Percentiles rank a stretch among this genome's conserved stretches.
These are phyloP conservation scores for Uropsilus gracilis DNA, from an alignment of 2,113 vertebrate genomes.

Conservation along the genomic window DNA sequence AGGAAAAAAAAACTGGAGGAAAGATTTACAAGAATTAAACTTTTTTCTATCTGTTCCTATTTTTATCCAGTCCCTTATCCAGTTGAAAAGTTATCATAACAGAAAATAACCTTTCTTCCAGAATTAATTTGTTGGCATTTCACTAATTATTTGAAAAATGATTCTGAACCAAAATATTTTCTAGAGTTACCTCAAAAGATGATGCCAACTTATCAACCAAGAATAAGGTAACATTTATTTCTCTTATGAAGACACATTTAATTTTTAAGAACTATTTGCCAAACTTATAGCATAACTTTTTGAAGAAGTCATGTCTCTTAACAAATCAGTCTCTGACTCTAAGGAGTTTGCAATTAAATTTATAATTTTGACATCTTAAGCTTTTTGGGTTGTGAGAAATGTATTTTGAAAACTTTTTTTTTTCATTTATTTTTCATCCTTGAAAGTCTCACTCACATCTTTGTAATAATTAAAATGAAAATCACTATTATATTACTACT, in stretches of 20 bases:
- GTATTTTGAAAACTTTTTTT: neutral
- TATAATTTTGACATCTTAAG: neutral
- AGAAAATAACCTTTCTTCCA: neutral
- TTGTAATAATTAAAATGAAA: neutral
- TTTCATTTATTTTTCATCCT: neutral
- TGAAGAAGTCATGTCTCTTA: neutral
- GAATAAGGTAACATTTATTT: neutral
- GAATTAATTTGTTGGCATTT: constrained; percentile 39
- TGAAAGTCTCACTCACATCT: neutral
- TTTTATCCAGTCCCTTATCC: neutral
- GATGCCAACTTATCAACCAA: neutral
- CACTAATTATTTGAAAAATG: constrained; percentile 27
- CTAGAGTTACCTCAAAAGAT: neutral
- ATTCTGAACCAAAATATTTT: constrained; percentile 17
- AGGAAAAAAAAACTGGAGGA: neutral
- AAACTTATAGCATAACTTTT: neutral
- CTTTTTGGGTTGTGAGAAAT: neutral
- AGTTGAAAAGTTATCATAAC: neutral
- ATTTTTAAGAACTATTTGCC: neutral
- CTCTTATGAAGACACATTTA: constrained; percentile 15
- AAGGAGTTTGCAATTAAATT: neutral
- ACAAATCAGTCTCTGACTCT: neutral
- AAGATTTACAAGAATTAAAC: neutral
- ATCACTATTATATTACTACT: neutral
- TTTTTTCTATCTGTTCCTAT: neutral